Evolutionary conservation across 2,113 vertebrate genomes (phyloP).

Genomic region (Hassar affinis): DNA sequence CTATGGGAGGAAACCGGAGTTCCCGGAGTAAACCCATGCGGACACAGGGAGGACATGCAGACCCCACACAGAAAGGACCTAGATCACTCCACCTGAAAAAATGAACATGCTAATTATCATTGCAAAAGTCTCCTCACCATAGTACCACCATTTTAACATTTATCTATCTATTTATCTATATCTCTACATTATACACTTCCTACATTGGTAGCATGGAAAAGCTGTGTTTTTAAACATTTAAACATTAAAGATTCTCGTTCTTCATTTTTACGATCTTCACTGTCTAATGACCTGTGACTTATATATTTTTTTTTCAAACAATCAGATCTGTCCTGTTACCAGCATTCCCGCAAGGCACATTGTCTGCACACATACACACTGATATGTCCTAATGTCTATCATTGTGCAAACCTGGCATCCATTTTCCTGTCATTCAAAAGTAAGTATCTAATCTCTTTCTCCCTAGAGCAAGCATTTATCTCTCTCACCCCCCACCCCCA

Average conservation of each 20-base stretch:
- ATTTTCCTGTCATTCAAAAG: conserved; percentile 33
- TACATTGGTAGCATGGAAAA: no score
- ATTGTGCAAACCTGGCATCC: conserved; percentile 28
- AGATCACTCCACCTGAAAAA: no score
- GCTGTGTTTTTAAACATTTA: not conserved
- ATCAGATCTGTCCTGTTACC: not conserved
- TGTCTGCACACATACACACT: not conserved
- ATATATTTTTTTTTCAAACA: not conserved
- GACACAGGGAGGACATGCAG: no score
- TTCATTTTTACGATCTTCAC: not conserved
- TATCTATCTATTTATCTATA: no score
- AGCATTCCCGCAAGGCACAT: not conserved
- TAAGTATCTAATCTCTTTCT: conserved; percentile 37
- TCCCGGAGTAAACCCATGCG: no score
- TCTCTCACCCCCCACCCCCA: conserved; percentile 15
- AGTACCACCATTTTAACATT: not conserved
- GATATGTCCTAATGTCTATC: conserved; percentile 32
- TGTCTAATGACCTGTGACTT: not conserved
- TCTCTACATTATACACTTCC: not conserved
- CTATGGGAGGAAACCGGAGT: no score
- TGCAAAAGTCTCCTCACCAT: not conserved
- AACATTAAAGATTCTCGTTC: not conserved
- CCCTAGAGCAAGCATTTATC: conserved; percentile 38
- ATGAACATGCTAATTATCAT: not conserved
- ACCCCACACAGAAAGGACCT: no score